Evolutionary conservation across 2,888 invertebrate genomes (phyloP).

Genomic region (Aphidius colemani): DNA sequence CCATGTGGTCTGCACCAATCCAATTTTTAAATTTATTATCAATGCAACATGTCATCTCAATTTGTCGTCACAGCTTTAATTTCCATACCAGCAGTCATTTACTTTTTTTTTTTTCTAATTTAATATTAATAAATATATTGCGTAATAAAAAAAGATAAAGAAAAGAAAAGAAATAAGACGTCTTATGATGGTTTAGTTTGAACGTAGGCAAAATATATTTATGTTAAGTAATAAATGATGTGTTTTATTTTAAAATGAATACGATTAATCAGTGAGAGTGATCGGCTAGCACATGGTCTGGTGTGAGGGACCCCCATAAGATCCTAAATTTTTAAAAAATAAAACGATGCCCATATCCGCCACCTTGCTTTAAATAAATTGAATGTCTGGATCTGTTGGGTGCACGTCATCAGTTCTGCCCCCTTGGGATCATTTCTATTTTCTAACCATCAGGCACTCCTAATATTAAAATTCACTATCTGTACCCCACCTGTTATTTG

Average conservation of each 20-base stretch:
- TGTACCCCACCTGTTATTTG: background rate
- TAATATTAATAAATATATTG: background rate
- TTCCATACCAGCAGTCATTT: slow-evolving; percentile 1
- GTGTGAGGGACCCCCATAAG: slow-evolving; percentile 17
- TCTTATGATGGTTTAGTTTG: background rate
- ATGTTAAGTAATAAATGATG: too few species aligned
- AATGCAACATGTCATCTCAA: background rate
- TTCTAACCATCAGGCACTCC: too few species aligned
- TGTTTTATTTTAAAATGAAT: slow-evolving; percentile 7
- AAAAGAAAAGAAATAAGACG: slow-evolving; percentile 10
- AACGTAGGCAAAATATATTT: too few species aligned
- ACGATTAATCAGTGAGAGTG: slow-evolving; percentile 42
- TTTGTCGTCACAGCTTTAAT: slow-evolving; percentile 4
- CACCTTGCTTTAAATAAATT: slow-evolving; percentile 48
- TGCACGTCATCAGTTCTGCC: background rate
- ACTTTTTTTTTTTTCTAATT: background rate
- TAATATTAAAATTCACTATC: too few species aligned
- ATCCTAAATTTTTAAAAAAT: background rate
- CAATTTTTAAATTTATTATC: slow-evolving; percentile 3
- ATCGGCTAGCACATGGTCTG: slow-evolving; percentile 46
- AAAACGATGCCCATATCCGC: slow-evolving; percentile 29
- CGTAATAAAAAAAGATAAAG: background rate
- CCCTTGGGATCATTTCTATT: slow-evolving; percentile 5
- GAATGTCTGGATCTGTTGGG: slow-evolving; percentile 24
- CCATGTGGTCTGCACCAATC: slow-evolving; percentile 49